Conservation (phyloP, 2,888 invertebrate species). For the Meiosimyza platycephala region DNA sequence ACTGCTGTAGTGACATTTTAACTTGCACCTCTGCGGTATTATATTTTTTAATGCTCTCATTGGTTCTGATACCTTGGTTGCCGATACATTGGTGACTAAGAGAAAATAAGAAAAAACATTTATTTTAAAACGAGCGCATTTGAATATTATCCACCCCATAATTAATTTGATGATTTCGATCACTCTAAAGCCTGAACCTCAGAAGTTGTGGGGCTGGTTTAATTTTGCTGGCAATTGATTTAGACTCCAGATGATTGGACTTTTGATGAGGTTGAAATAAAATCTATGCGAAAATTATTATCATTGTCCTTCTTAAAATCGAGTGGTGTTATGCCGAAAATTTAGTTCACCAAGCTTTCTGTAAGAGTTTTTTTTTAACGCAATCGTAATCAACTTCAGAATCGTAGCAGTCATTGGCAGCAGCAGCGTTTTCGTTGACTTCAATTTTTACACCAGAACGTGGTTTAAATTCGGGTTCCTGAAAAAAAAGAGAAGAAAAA, state of each 20-base stretch:
- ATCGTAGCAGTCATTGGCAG: constrained; percentile 67
- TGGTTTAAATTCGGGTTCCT: too few species aligned
- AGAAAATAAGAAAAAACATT: constrained; percentile 3
- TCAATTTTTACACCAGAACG: constrained; percentile 73
- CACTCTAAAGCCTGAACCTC: constrained; percentile 95
- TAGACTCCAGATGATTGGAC: constrained; percentile 92
- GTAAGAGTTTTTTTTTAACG: constrained; percentile 74
- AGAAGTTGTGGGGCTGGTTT: constrained; percentile 82
- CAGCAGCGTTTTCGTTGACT: constrained; percentile 89
- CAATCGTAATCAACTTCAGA: constrained; percentile 78
- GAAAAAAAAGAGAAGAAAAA: constrained; percentile 65
- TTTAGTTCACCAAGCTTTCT: constrained; percentile 72
- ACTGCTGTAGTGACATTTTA: constrained; percentile 88
- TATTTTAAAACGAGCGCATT: background rate
- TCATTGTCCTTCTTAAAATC: constrained; percentile 99
- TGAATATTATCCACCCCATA: constrained; percentile 70
- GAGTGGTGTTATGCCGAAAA: constrained; percentile 78
- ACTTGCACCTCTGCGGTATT: constrained; percentile 92
- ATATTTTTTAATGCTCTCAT: constrained; percentile 84
- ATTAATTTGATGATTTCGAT: constrained; percentile 91
- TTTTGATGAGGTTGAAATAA: constrained; percentile 97
- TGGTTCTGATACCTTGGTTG: constrained; percentile 95
- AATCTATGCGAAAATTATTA: constrained; percentile 97
- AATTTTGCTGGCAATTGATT: constrained; percentile 95
- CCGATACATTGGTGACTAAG: constrained; percentile 70